phyloP scores from a whole-genome alignment of 2,113 vertebrate species.

The Saguinus imperator region DNA sequence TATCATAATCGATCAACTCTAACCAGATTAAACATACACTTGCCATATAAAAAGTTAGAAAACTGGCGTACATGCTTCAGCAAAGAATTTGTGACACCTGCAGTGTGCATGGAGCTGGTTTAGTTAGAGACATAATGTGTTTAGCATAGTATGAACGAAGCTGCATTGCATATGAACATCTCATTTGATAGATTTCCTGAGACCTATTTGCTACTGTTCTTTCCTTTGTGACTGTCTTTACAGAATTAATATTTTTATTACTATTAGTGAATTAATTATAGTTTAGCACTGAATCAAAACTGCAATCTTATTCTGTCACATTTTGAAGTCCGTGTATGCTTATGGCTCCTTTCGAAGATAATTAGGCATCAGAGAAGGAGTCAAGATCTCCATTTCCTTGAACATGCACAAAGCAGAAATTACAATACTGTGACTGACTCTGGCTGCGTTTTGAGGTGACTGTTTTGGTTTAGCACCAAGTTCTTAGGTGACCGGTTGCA shows the following conservation, averaged over 20 bases:
- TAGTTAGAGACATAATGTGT: background rate
- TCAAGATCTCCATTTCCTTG: background rate
- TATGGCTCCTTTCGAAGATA: background rate
- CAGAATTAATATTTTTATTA: conserved; percentile 35
- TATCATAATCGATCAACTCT: background rate
- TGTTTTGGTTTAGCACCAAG: background rate
- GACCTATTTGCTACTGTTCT: background rate
- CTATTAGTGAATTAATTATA: background rate
- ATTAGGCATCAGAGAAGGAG: background rate
- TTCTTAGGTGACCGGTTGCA: background rate
- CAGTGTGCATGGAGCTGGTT: background rate
- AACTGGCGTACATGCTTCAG: background rate
- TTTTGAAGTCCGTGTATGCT: background rate
- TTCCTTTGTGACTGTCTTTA: background rate
- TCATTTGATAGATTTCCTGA: background rate
- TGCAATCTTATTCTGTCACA: background rate
- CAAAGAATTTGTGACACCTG: background rate
- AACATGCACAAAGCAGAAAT: background rate
- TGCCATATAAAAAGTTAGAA: background rate
- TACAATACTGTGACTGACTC: background rate
- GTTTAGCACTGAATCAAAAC: background rate
- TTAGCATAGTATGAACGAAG: background rate
- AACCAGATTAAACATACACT: background rate
- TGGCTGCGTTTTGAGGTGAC: background rate
- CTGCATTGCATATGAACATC: background rate